A percentile compares a stretch with the other conserved stretches of the same genome.
Evolutionary conservation across 2,888 invertebrate genomes (phyloP).

Genomic region (Ferrisia virgata): DNA sequence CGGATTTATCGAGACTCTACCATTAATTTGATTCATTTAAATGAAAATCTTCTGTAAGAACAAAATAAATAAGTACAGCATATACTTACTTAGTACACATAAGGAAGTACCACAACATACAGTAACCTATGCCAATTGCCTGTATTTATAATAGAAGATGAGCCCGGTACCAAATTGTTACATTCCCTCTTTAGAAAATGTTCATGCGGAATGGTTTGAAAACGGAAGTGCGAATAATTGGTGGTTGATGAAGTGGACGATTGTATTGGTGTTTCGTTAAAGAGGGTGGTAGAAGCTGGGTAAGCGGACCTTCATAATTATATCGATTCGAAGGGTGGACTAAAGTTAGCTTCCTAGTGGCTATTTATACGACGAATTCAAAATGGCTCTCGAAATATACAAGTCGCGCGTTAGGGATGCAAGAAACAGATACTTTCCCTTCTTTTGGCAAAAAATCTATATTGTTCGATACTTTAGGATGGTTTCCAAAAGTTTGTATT

Average conservation of each 20-base stretch:
- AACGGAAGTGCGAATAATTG: constrained; percentile 9
- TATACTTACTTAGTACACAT: not conserved
- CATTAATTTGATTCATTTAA: not conserved
- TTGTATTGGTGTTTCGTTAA: constrained; percentile 24
- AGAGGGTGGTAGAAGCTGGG: constrained; percentile 7
- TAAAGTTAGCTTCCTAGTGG: constrained; percentile 16
- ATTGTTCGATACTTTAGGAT: not conserved
- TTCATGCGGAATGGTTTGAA: not conserved
- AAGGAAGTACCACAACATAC: not conserved
- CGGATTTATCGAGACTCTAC: not conserved
- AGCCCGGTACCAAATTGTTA: not conserved
- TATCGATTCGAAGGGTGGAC: constrained; percentile 30
- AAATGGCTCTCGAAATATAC: constrained; percentile 10
- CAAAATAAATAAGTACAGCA: too few species aligned
- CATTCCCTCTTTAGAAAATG: not conserved
- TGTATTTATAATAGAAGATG: too few species aligned
- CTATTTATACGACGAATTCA: constrained; percentile 16
- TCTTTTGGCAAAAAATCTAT: not conserved
- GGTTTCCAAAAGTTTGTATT: not conserved
- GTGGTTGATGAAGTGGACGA: constrained; percentile 28
- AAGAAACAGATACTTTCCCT: not conserved
- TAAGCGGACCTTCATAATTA: constrained; percentile 26
- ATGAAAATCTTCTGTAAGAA: not conserved
- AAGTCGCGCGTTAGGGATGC: not conserved
- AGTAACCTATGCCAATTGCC: not conserved